A percentile compares a stretch with the other conserved stretches of the same genome.
phyloP scores from a whole-genome alignment of 2,888 invertebrate species.

The Euphydryas editha region DNA sequence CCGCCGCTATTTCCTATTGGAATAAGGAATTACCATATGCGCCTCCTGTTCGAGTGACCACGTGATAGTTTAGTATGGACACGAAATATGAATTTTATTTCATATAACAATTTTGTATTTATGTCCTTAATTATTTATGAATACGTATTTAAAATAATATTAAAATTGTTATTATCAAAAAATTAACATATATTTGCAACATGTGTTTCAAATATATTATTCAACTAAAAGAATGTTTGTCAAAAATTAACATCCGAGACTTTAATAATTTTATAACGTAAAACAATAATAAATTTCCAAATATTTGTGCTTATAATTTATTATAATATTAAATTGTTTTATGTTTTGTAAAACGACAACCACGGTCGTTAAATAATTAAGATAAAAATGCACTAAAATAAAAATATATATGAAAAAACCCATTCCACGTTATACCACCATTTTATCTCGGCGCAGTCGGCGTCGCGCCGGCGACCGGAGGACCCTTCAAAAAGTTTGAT shows the following conservation, averaged over 20 bases:
- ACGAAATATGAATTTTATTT: background rate
- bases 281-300: too few species aligned
- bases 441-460: conserved; percentile 55
- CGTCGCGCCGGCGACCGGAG: conserved; percentile 73
- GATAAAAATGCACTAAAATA: background rate
- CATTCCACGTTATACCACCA: conserved; percentile 50
- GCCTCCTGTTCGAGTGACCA: conserved; percentile 64
- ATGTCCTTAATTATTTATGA: too few species aligned
- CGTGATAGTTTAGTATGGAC: conserved; percentile 52
- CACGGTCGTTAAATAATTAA: background rate
- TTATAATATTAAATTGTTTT: too few species aligned
- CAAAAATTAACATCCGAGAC: too few species aligned
- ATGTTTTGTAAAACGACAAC: too few species aligned
- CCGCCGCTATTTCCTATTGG: conserved; percentile 83
- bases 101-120: too few species aligned
- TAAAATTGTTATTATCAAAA: too few species aligned
- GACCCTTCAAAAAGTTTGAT: conserved; percentile 83
- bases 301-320: too few species aligned
- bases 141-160: background rate
- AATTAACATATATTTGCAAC: too few species aligned
- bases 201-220: too few species aligned
- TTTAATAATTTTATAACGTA: too few species aligned
- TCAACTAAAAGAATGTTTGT: too few species aligned
- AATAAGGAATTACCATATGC: conserved; percentile 84
- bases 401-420: conserved; percentile 25